phyloP scores from a whole-genome alignment of 2,797 vertebrate species.

The Enoplosus armatus region DNA sequence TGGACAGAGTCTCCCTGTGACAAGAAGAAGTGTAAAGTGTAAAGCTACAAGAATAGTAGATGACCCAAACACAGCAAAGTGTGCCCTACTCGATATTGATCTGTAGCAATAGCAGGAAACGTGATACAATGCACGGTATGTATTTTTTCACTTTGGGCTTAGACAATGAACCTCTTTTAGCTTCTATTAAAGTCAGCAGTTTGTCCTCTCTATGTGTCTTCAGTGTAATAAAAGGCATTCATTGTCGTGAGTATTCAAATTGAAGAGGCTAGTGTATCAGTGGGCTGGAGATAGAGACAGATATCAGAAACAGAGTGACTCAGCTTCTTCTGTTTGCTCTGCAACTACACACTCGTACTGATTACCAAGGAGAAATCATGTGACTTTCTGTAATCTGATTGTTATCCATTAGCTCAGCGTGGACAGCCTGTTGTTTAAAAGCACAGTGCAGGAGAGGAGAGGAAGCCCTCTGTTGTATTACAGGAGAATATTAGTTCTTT shows the following conservation, averaged over 20 bases:
- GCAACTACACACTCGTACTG: constrained; percentile 7
- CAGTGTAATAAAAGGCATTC: not conserved
- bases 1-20: constrained; percentile 88
- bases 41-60: not conserved
- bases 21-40: constrained; percentile 16
- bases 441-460: not conserved
- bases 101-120: not conserved
- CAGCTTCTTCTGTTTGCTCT: constrained; percentile 38
- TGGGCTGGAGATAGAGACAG: too few relatives aligned
- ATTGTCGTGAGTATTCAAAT: not conserved
- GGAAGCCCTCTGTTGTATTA: not conserved
- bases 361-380: constrained; percentile 54
- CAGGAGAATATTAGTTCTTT: not conserved
- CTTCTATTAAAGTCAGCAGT: not conserved
- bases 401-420: constrained; percentile 10
- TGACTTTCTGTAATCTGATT: constrained; percentile 63
- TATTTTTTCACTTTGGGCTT: not conserved
- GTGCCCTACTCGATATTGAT: not conserved
- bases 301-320: constrained; percentile 52
- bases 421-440: constrained; percentile 1
- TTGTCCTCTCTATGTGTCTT: constrained; percentile 1
- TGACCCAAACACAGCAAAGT: not conserved
- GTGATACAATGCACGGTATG: not conserved
- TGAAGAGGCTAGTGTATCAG: not conserved
- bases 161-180: not conserved